These are phyloP conservation scores for Homarus gammarus DNA, from an alignment of 2,888 invertebrate species.

Conservation along the genomic window DNA sequence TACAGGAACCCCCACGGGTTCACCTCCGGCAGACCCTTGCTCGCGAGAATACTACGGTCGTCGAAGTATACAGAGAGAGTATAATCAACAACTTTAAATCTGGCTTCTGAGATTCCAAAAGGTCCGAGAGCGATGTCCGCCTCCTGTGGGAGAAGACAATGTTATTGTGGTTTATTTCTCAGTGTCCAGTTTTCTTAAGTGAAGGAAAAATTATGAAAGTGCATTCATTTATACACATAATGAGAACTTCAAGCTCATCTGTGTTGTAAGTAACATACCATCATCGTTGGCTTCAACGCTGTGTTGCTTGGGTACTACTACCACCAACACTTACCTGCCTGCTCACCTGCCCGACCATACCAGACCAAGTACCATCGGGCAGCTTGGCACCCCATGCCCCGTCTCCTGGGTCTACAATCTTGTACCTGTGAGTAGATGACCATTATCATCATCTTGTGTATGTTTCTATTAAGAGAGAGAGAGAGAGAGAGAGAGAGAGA, in stretches of 20 bases:
- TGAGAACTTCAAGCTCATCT: too few relatives aligned
- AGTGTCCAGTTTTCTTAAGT: too few relatives aligned
- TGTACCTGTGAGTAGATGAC: too few relatives aligned
- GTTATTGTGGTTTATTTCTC: too few relatives aligned
- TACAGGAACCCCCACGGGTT: conserved; percentile 59
- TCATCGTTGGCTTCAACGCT: too few relatives aligned
- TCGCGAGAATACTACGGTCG: conserved; percentile 32
- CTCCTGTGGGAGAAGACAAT: conserved; percentile 46
- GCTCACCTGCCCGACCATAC: conserved; percentile 32
- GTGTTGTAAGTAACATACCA: too few relatives aligned
- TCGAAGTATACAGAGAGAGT: conserved; percentile 37
- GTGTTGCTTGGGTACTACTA: too few relatives aligned
- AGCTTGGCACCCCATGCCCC: conserved; percentile 10
- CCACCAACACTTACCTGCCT: conserved; percentile 28
- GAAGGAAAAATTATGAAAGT: too few relatives aligned
- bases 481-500: too few relatives aligned
- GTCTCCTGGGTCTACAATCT: conserved; percentile 10
- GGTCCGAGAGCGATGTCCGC: conserved; percentile 52
- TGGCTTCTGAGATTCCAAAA: conserved; percentile 25
- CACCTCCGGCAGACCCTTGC: conserved; percentile 46
- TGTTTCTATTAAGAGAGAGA: too few relatives aligned
- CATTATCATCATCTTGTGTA: too few relatives aligned
- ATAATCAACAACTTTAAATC: conserved; percentile 46
- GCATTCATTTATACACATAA: too few relatives aligned
- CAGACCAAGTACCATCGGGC: conserved; percentile 39